phyloP scores from a whole-genome alignment of 2,888 invertebrate species.

The Chromoteleia sp. region DNA sequence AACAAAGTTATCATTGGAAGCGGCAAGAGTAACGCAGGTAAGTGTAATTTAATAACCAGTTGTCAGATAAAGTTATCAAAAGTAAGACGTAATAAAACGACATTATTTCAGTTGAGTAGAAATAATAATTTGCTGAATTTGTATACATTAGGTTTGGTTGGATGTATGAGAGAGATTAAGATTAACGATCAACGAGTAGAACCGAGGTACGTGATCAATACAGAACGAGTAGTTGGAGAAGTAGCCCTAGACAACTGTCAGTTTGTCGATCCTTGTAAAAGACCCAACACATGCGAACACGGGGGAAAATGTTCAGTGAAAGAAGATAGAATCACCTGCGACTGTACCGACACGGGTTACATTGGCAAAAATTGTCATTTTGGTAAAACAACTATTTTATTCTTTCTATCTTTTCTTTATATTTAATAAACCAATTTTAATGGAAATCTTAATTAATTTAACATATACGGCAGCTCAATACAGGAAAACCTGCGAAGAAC shows the following conservation, averaged over 20 bases:
- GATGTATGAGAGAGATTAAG: slow-evolving; percentile 95
- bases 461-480: slow-evolving; percentile 88
- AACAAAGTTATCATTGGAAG: slow-evolving; percentile 92
- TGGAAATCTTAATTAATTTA: no score
- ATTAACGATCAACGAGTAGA: slow-evolving; percentile 93
- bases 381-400: slow-evolving; percentile 84
- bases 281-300: slow-evolving; percentile 96
- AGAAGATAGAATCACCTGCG: slow-evolving; percentile 94
- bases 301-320: slow-evolving; percentile 95
- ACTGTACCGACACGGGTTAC: slow-evolving; percentile 95
- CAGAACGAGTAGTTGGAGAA: slow-evolving; percentile 93
- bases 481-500: slow-evolving; percentile 95
- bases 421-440: no score
- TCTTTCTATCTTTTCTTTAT: no score
- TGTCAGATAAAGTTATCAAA: not conserved
- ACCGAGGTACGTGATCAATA: slow-evolving; percentile 92
- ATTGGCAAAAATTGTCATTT: slow-evolving; percentile 98
- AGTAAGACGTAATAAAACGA: not conserved
- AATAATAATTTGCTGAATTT: not conserved
- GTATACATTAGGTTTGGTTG: slow-evolving; percentile 89
- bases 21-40: slow-evolving; percentile 87
- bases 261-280: slow-evolving; percentile 94
- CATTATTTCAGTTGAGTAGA: no score
- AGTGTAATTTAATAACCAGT: slow-evolving; percentile 25
- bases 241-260: slow-evolving; percentile 96